Evolutionary conservation across 2,888 invertebrate genomes (phyloP).

Genomic region (Acheta domesticus): DNA sequence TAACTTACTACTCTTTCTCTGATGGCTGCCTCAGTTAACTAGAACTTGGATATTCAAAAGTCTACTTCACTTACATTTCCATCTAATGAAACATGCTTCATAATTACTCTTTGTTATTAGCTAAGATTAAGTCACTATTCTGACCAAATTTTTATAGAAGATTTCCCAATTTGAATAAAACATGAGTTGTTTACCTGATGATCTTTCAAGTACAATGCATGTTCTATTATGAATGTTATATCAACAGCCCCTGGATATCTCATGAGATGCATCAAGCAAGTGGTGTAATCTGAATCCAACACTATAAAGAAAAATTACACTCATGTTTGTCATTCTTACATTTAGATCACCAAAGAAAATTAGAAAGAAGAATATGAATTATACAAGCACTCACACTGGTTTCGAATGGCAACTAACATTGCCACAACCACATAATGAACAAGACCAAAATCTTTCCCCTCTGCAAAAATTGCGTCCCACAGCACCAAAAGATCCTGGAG

Average conservation of each 20-base stretch:
- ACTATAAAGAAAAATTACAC: conserved; percentile 48
- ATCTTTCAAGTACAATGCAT: conserved; percentile 55
- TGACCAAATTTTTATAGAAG: too few species aligned
- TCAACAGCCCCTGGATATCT: conserved; percentile 63
- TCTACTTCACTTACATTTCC: too few species aligned
- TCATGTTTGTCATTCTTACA: background rate
- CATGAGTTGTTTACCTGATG: conserved; percentile 45
- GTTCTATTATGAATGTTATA: conserved; percentile 59
- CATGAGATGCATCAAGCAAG: conserved; percentile 64
- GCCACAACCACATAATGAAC: conserved; percentile 71
- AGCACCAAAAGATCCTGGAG: conserved; percentile 70
- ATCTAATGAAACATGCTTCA: too few species aligned
- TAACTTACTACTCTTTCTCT: too few species aligned
- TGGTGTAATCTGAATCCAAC: conserved; percentile 60
- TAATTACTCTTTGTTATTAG: too few species aligned
- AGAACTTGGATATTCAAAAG: too few species aligned
- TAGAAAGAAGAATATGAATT: background rate
- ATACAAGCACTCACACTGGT: conserved; percentile 53
- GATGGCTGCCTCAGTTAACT: too few species aligned
- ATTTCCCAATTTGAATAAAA: too few species aligned
- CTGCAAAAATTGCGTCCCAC: conserved; percentile 82
- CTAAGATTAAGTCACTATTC: too few species aligned
- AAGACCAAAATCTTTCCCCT: conserved; percentile 55
- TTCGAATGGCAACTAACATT: conserved; percentile 69
- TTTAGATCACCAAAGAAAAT: background rate